Percentiles rank a stretch among this genome's conserved stretches.
These are phyloP conservation scores for Engraulis encrasicolus DNA, from an alignment of 2,113 vertebrate genomes.

Conservation along the genomic window DNA sequence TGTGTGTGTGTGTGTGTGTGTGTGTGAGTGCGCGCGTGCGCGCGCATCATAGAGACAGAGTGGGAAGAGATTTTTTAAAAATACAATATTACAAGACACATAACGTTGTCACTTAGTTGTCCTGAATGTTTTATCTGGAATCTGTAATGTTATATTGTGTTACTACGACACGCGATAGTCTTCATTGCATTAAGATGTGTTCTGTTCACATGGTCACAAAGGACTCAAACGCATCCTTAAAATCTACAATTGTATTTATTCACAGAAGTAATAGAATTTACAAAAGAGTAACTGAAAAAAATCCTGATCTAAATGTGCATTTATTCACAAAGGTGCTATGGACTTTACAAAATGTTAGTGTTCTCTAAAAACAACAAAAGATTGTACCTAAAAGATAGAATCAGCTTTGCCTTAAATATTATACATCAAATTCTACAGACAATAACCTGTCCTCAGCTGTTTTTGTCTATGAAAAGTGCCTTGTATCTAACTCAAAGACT, in stretches of 20 bases:
- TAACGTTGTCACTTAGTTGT: too few relatives aligned
- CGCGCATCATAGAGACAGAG: too few relatives aligned
- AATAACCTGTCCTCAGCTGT: not conserved
- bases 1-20: too few relatives aligned
- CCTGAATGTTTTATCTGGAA: too few relatives aligned
- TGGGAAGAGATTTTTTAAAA: too few relatives aligned
- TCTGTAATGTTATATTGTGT: too few relatives aligned
- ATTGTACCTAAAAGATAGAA: not conserved
- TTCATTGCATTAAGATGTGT: too few relatives aligned
- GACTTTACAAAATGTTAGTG: not conserved
- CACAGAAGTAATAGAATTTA: conserved; percentile 5
- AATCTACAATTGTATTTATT: conserved; percentile 6
- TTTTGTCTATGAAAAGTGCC: not conserved
- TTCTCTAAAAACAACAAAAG: not conserved
- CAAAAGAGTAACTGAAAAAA: not conserved
- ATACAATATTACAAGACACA: too few relatives aligned
- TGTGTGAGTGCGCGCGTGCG: too few relatives aligned
- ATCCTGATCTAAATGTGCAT: too few relatives aligned
- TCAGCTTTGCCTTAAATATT: conserved; percentile 25
- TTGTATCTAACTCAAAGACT: not conserved
- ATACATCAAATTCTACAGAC: not conserved
- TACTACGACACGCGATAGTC: too few relatives aligned
- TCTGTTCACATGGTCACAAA: not conserved
- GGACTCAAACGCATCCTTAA: not conserved
- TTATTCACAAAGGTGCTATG: conserved; percentile 26